Base-by-base conservation (phyloP, 2,888 invertebrate species). In the Andrena trimmerana region DNA sequence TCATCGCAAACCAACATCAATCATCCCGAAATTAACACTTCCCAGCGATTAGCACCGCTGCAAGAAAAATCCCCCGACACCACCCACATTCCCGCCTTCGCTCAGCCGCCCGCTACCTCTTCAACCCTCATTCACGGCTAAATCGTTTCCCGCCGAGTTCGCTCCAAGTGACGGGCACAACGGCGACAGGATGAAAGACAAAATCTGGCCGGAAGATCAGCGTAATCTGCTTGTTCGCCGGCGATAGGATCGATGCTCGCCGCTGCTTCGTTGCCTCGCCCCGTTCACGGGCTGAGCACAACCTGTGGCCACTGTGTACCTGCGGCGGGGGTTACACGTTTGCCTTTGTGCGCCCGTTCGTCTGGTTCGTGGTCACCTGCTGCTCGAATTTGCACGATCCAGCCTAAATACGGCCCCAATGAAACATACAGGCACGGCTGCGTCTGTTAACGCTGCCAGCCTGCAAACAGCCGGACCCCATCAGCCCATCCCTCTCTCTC, bases 351-450 rank as follows among this genome's bases (percentile, higher is more conserved):
- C 74, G 57, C 63, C 29, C 69, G 75, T n/a, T 62, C 57, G 84
- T 48, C 57, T 57, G 57, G 76, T 70, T 50, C 29, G 75, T 54
- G 84, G 76, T 80, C 84, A 74, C 68, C 81, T 67, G 72, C 83
- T 67, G 69, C 69, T 27, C 73, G 75, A 85, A 86, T 87, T 86
- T 86, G 78, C 86, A 78, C 68, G 60, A 65, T 71, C 72, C 60
- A 67, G 73, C 72, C 80, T 85, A 85, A 85, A 84, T 79, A 69
- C 79, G 69, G 69, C 75, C 42, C 60, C 85, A 73, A 82, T 87
- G 78, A 87, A 87, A 86, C 85, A 85, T 86, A 87, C 68, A 82
- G 50, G 13, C 31, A 29, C 10, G 27, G 27, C 6, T 27, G 52
- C 33, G 33, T 13, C 36, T 36, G 68, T 29, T 57, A 57, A 57